Evolutionary conservation across 1,140 invertebrate genomes (phyloP), one percentile per base, ranked within the genome.

Genomic region (Melipona quadrifasciata): DNA sequence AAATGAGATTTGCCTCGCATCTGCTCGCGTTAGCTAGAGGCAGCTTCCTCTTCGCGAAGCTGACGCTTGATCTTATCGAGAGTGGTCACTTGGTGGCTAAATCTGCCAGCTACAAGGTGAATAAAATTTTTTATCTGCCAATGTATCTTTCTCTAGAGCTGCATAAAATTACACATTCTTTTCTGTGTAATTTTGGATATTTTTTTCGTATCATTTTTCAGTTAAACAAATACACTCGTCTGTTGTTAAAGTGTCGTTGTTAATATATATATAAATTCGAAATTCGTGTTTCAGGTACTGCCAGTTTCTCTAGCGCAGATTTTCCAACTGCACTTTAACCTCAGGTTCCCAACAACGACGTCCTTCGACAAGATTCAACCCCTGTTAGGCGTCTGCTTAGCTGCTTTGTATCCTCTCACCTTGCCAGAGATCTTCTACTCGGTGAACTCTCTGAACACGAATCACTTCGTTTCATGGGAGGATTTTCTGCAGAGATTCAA

Each of bases 51-150:
- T 99, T 98, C 93, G 96, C 98, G 64, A 99, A 99, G 95, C 94
- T 99, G 24, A 97, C 98, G 8, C 95, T 99, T n/a, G 98, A 99
- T 95, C 96, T 99, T 61, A 97, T 99, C 83, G 98, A 99, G 93
- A 96, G 97, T 91, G 99, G 99, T 19, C 97, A 98, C 91, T 96
- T 99, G 81, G 98, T 99, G 17, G 97, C 99, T 57, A 99, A 99
- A 95, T 99, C 98, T 19, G 96, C 97, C 1, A 98, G 98, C 91
- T 98, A 99, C 94, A 98, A 99, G 96, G 98, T 98, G 65, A 80
- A 75, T 51, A 12, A 8, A 39, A 47, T 57, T 14, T 11, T 51
- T 34, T 58, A 34, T 19, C 51, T 19, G 10, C 5, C 31, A 2
- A 24, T 11, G 55, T 47, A 61, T 67, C 27, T 58, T 39, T 73